Percentiles rank a stretch among this genome's conserved stretches.
Conservation (phyloP, 2,888 invertebrate species). For the Acleris literana region DNA sequence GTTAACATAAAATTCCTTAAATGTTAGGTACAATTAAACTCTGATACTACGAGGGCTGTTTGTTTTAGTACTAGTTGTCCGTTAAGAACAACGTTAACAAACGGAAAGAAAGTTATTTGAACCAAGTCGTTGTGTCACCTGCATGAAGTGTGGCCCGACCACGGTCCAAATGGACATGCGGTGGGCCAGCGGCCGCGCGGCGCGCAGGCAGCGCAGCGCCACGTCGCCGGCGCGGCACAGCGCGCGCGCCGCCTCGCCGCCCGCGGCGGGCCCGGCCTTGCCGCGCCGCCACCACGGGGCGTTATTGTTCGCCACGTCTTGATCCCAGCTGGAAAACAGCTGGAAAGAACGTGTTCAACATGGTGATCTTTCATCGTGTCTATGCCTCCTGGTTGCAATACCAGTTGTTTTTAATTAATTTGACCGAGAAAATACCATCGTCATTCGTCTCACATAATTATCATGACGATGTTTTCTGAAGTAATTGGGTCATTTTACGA, state of each 20-base stretch:
- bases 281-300: slow-evolving; percentile 56
- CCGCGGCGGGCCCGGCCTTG: slow-evolving; percentile 41
- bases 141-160: slow-evolving; percentile 96
- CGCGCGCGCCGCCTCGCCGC: slow-evolving; percentile 76
- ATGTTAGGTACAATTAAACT: too few relatives aligned
- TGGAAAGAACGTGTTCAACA: neutral
- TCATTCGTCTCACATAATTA: too few relatives aligned
- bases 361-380: neutral
- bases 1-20: too few relatives aligned
- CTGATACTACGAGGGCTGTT: too few relatives aligned
- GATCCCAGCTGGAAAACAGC: slow-evolving; percentile 66
- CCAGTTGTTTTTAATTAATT: too few relatives aligned
- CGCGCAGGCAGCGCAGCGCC: slow-evolving; percentile 92
- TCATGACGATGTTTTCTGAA: too few relatives aligned
- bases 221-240: slow-evolving; percentile 94
- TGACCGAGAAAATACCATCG: too few relatives aligned
- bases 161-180: slow-evolving; percentile 97
- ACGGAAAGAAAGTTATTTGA: too few relatives aligned
- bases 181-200: slow-evolving; percentile 94
- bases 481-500: too few relatives aligned
- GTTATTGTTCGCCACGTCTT: slow-evolving; percentile 64
- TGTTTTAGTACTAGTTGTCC: too few relatives aligned
- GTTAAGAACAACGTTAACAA: too few relatives aligned
- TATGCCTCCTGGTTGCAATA: too few relatives aligned
- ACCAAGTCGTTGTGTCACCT: slow-evolving; percentile 79